These are phyloP conservation scores for Anguilla rostrata DNA, from an alignment of 2,113 vertebrate species.

Conservation along the genomic window DNA sequence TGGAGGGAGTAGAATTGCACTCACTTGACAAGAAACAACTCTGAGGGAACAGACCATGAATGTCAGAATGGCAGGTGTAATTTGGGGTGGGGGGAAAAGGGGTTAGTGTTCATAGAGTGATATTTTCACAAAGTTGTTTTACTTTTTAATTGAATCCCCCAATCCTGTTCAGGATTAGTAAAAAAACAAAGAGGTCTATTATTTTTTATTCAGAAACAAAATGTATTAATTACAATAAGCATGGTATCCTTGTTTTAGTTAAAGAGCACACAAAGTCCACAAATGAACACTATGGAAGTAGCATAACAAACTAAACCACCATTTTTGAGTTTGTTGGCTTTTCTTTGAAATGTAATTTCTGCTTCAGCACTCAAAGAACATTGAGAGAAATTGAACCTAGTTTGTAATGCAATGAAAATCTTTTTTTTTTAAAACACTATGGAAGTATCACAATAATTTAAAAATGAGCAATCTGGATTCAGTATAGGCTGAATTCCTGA, in stretches of 20 bases:
- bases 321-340: no score
- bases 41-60: neutral
- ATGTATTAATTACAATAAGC: neutral
- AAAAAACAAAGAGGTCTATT: neutral
- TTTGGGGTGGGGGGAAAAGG: neutral
- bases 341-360: no score
- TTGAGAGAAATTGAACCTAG: no score
- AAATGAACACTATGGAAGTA: neutral
- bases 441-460: no score
- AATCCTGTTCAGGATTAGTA: neutral
- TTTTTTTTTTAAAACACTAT: no score
- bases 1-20: conserved; percentile 17
- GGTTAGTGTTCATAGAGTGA: neutral
- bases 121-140: neutral
- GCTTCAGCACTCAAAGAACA: no score
- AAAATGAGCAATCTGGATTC: neutral
- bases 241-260: neutral
- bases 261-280: neutral
- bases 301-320: no score
- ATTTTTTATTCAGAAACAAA: neutral
- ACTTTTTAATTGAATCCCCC: neutral
- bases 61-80: neutral
- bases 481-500: neutral
- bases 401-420: no score
- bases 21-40: conserved; percentile 26